A percentile compares a stretch with the other conserved stretches of the same genome.
These are phyloP conservation scores for Ctenosaura bakeri DNA, from an alignment of 2,797 vertebrate genomes.

Conservation along the genomic window DNA sequence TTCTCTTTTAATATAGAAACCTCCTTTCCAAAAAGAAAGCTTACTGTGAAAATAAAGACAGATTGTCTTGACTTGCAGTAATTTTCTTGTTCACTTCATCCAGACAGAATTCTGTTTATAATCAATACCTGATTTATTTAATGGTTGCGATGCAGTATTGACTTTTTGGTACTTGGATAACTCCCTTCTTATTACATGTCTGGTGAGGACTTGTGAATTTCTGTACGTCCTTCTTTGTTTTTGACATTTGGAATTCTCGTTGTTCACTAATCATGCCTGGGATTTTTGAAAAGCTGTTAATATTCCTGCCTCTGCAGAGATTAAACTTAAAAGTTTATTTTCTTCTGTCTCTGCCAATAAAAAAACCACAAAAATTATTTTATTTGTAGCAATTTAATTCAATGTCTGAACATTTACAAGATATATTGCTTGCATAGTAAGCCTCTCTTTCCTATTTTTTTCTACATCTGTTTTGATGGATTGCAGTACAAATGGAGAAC, in stretches of 20 bases:
- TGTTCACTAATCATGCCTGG: slow-evolving; percentile 11
- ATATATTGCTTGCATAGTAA: not conserved
- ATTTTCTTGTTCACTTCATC: slow-evolving; percentile 63
- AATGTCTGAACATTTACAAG: slow-evolving; percentile 35
- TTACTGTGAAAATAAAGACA: slow-evolving; percentile 56
- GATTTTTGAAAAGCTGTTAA: slow-evolving; percentile 19
- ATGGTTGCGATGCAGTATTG: slow-evolving; percentile 16
- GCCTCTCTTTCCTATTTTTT: not conserved
- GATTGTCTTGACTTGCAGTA: slow-evolving; percentile 44
- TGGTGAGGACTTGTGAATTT: slow-evolving; percentile 24
- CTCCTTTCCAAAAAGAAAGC: slow-evolving; percentile 34
- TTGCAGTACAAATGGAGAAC: not conserved
- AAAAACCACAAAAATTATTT: slow-evolving; percentile 44
- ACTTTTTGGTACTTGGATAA: slow-evolving; percentile 50
- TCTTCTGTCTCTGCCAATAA: slow-evolving; percentile 60
- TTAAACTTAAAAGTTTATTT: slow-evolving; percentile 44
- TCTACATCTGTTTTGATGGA: not conserved
- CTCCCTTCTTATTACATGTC: slow-evolving; percentile 48
- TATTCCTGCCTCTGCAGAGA: slow-evolving; percentile 51
- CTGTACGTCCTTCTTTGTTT: slow-evolving; percentile 29
- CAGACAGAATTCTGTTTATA: slow-evolving; percentile 60
- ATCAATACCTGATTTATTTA: slow-evolving; percentile 70
- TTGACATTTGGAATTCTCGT: slow-evolving; percentile 48
- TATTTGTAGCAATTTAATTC: slow-evolving; percentile 60
- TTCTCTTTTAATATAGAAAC: slow-evolving; percentile 45